Base-by-base conservation (phyloP, 2,888 invertebrate species). In the Julus scandinavius region DNA sequence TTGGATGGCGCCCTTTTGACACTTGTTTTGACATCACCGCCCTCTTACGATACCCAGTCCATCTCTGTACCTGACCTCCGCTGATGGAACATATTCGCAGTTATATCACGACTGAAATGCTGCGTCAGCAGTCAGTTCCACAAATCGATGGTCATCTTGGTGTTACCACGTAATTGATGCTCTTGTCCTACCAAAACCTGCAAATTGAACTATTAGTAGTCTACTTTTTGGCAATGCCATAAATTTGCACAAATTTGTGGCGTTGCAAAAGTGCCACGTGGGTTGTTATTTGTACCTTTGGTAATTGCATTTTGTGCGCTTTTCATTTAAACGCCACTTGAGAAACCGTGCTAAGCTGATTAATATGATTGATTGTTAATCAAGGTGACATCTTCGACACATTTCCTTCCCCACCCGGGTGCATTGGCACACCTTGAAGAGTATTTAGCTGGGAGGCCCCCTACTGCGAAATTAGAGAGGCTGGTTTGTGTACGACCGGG, bases 381-480 rank as follows among this genome's bases (percentile, higher is more conserved):
- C 80, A 15, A 80, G 80, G 80, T 80, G 80, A 80, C 80, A 80
- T 80, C 80, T 80, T 80, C 80, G 80, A 80, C 80, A 80, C 80
- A 80, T 80, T 80, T 80, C 80, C 29, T 38, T 20, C 38, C 80
- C 38, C 20, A 80, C 38, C 38, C 13, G 80, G 80, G 80, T 80
- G 80, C 80, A 80, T 80, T 80, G 80, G 80, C 80, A 80, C 80
- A 38, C 80, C 80, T 80, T 29, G 80, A 0, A 80, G 80, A 38
- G 6, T 38, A 80, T 80, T 80, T 80, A 80, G 80, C 38, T 80
- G 38, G 38, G 13, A 80, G 80, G 9, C 80, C 80, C 80, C 80
- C 7, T 13, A 38, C 38, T 80, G 80, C 38, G 80, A 80, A 80
- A 80, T 80, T 80, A 80, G 80, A 80, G 38, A 80, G 80, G 80